phyloP scores from a whole-genome alignment of 2,888 invertebrate species.

The Melanophora roralis region DNA sequence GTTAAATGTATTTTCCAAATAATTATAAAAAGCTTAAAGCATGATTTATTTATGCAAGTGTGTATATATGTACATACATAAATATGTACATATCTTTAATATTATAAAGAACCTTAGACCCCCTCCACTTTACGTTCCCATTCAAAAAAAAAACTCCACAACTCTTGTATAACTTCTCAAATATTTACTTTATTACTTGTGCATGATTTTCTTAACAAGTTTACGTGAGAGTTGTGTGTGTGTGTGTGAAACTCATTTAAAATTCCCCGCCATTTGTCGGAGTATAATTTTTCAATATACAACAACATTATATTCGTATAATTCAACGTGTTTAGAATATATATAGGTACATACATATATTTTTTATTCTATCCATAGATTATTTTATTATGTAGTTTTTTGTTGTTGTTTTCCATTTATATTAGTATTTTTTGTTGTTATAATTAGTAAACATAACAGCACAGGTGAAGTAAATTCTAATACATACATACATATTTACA shows the following conservation, averaged over 20 bases:
- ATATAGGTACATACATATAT: not conserved
- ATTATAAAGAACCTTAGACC: not conserved
- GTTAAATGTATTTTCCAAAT: constrained; percentile 15
- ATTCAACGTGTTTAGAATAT: constrained; percentile 57
- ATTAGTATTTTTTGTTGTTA: not conserved
- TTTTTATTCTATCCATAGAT: no score
- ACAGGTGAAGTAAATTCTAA: constrained; percentile 46
- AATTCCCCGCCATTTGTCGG: constrained; percentile 58
- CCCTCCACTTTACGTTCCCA: not conserved
- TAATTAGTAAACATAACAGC: constrained; percentile 61
- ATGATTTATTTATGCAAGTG: constrained; percentile 32
- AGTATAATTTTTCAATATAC: constrained; percentile 60
- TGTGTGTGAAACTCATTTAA: constrained; percentile 53
- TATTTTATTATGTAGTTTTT: no score
- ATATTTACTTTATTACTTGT: constrained; percentile 47
- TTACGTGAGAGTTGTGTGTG: constrained; percentile 8
- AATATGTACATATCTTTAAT: constrained; percentile 22
- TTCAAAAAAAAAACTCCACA: not conserved
- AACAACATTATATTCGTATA: constrained; percentile 49
- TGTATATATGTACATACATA: no score
- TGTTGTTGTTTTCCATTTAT: not conserved
- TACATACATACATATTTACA: no score
- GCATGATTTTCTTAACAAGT: constrained; percentile 38
- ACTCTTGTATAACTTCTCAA: constrained; percentile 24
- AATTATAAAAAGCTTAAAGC: not conserved